Percentiles rank a stretch among this genome's conserved stretches.
Evolutionary conservation across 2,797 vertebrate genomes (phyloP).

Genomic region (Masticophis lateralis): DNA sequence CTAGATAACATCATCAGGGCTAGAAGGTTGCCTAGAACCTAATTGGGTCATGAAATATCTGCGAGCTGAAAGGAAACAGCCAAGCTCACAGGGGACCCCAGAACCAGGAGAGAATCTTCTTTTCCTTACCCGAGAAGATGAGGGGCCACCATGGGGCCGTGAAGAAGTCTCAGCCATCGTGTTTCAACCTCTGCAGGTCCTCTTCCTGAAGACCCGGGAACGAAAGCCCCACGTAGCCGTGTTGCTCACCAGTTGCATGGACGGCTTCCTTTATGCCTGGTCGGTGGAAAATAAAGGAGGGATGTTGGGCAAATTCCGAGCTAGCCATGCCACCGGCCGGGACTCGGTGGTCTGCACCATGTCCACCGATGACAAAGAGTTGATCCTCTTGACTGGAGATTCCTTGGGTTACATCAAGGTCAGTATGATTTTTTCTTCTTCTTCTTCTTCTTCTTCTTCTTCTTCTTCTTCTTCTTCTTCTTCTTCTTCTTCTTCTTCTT

Average conservation of each 20-base stretch:
- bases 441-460: background rate
- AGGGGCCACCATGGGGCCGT: background rate
- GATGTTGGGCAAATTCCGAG: conserved; percentile 55
- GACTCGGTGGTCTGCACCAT: conserved; percentile 17
- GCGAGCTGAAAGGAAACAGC: no score
- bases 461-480: no score
- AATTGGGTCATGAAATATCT: no score
- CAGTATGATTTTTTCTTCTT: background rate
- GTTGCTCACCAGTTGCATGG: conserved; percentile 35
- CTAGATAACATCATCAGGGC: background rate
- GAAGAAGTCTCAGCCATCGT: accelerated
- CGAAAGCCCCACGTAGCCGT: conserved; percentile 23
- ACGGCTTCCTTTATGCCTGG: conserved; percentile 48
- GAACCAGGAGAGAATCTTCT: background rate
- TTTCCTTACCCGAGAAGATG: background rate
- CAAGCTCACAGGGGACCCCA: no score
- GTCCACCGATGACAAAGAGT: conserved; percentile 39
- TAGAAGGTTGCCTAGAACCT: background rate
- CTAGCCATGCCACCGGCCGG: background rate
- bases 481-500: no score
- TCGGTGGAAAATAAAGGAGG: conserved; percentile 45
- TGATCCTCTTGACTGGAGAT: conserved; percentile 53
- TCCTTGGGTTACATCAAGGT: conserved; percentile 60
- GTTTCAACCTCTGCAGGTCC: conserved; percentile 17
- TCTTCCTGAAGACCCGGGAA: conserved; percentile 54